These are phyloP conservation scores for Drosophila serrata DNA, from an alignment of 1,140 invertebrate genomes.

Conservation along the genomic window DNA sequence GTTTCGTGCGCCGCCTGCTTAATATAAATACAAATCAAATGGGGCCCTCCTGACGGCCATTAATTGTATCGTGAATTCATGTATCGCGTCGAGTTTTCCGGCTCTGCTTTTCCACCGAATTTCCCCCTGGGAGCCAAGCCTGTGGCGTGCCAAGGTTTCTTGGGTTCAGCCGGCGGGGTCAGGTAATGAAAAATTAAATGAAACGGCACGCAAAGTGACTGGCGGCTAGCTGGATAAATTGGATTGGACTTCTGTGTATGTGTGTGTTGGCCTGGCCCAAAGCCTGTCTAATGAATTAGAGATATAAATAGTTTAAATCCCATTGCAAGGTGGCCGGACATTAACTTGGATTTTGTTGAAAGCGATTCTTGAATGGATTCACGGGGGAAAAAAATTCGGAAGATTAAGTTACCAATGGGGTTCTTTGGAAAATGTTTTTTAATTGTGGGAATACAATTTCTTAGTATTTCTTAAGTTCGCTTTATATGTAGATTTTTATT, in stretches of 20 bases:
- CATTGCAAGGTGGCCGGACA: neutral
- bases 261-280: conserved; percentile 1
- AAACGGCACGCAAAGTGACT: conserved; percentile 62
- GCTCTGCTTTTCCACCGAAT: conserved; percentile 12
- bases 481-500: too few relatives aligned
- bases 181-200: conserved; percentile 78
- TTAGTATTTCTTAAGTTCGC: too few relatives aligned
- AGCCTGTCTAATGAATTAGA: conserved; percentile 49
- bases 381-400: neutral
- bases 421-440: neutral
- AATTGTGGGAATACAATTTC: neutral
- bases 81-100: conserved; percentile 35
- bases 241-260: neutral
- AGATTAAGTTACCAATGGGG: neutral
- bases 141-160: conserved; percentile 65
- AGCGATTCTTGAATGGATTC: neutral
- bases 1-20: conserved; percentile 48
- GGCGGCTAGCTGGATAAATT: neutral
- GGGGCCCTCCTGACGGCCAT: conserved; percentile 53
- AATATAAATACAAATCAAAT: conserved; percentile 78
- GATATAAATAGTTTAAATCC: conserved; percentile 39
- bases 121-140: conserved; percentile 18
- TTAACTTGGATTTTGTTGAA: conserved; percentile 14
- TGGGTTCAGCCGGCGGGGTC: conserved; percentile 38
- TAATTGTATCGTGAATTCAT: conserved; percentile 66